Evolutionary conservation across 2,797 vertebrate species (phyloP), one percentile per base, ranked within the genome.

Genomic region (Percopsis omiscomaycus): DNA sequence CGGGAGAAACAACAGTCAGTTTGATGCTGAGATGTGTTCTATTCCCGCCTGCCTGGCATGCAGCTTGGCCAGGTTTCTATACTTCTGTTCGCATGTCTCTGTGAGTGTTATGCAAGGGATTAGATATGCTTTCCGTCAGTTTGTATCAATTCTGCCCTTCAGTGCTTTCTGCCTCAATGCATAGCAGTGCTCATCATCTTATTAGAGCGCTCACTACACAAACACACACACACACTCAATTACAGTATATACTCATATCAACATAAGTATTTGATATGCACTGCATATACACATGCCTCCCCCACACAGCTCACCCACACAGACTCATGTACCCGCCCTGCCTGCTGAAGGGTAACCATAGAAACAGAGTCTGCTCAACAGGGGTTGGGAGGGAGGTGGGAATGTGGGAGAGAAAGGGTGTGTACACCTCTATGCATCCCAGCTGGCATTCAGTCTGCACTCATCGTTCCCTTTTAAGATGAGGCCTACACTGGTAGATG

Each of bases 261-360:
- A 44, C 55, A 57, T 15, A 57, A n/a, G 16, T 46, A 59, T 46
- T 56, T 27, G 32, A 57, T 16, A 42, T 59, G 66, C 44, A 71
- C 13, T 30, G 44, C 42, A 78, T 53, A 69, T 78, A 84, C 72
- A 73, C 68, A 64, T 50, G 68, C 60, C 65, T 62, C 74, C 75
- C 78, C 77, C 82, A 56, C 73, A 68, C 64, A 55, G 16, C 45
- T 48, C 58, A 63, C 63, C 69, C 82, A 84, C 79, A 61, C 74
- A 68, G 54, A 68, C 54, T 28, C 64, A 72, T 59, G 55, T 30
- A 62, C 64, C 64, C 80, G 73, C 67, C 61, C 73, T 22, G 73
- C 84, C 79, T 69, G 60, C 77, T 78, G 65, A 75, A 74, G 74
- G 60, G 88, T 89, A 86, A 86, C 89, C 88, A 90, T 90, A 83